Conservation (phyloP, 2,797 vertebrate genomes). For the Sus cebifrons region DNA sequence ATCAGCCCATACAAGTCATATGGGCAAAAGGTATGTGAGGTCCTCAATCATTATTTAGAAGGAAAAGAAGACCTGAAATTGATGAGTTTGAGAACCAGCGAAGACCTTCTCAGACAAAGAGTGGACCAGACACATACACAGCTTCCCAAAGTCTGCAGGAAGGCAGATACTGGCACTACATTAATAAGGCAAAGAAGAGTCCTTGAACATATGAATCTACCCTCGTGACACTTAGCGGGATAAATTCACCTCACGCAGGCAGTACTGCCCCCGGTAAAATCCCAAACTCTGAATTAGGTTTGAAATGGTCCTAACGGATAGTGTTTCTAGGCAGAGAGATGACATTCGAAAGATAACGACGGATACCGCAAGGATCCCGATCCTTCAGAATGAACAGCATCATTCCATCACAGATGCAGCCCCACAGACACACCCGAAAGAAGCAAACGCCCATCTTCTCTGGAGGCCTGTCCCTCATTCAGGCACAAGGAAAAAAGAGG, state of each 20-base stretch:
- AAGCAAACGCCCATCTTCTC: not conserved
- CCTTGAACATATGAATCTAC: not conserved
- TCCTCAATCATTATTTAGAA: not conserved
- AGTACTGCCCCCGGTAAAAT: not conserved
- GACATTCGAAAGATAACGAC: not conserved
- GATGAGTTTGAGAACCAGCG: not conserved
- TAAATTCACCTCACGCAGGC: not conserved
- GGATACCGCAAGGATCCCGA: not conserved
- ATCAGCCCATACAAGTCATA: not conserved
- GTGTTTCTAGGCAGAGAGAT: not conserved
- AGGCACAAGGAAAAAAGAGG: not conserved
- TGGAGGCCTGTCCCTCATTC: not conserved
- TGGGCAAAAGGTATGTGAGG: not conserved
- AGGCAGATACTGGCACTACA: not conserved
- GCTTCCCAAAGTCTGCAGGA: no score
- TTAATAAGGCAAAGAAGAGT: not conserved
- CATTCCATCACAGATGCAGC: not conserved
- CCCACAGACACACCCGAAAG: not conserved
- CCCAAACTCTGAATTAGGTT: not conserved
- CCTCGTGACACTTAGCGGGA: not conserved
- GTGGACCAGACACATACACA: not conserved
- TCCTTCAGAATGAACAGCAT: not conserved
- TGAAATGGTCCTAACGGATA: not conserved
- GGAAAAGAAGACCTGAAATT: not conserved
- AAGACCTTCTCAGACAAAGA: not conserved